Evolutionary conservation across 1,140 invertebrate species (phyloP), one percentile per base, ranked within the genome.

Genomic region (Samia ricini): DNA sequence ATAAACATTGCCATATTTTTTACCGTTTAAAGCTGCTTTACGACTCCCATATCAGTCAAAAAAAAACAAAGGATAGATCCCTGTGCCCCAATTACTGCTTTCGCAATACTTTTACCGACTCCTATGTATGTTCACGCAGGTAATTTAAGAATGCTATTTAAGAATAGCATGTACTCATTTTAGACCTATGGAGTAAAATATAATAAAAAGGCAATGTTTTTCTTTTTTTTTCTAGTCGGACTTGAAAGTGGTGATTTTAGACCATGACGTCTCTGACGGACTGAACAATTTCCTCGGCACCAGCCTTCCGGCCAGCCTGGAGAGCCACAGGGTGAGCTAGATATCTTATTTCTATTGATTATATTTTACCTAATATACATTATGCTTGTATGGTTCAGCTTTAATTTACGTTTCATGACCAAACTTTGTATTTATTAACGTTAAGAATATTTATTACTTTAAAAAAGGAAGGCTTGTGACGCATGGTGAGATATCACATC

Each of bases 211-310:
- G n/a, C n/a, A n/a, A n/a, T n/a, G n/a, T n/a, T n/a, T n/a, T n/a
- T 36, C 54, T 18, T 12, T 29, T 23, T 56, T 55, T 22, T 67
- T 63, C 29, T 54, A 68, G 66, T 60, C 61, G 19, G 22, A 60
- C 15, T 20, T 68, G 19, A 42, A 51, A 8, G 23, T 68, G 0
- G 18, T 15, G 2, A 6, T 68, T 19, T 24, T 51, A 8, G 54
- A 42, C 4, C 12, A 10, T 12, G 61, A 68, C 66, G 20, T 52
- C 10, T 63, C 61, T 19, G 29, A 24, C 0, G 2, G 2, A 3
- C 12, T 68, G 48, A 68, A 63, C 48, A 63, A 8, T 18, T 57
- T 68, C 49, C 19, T 60, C 15, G 57, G 52, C 5, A n/a, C 4
- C 15, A 42, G 6, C 19, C 3, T 68, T 12, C 66, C 66, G 4